Evolutionary conservation across 2,113 vertebrate genomes (phyloP).

Genomic region (Terrapene triunguis): DNA sequence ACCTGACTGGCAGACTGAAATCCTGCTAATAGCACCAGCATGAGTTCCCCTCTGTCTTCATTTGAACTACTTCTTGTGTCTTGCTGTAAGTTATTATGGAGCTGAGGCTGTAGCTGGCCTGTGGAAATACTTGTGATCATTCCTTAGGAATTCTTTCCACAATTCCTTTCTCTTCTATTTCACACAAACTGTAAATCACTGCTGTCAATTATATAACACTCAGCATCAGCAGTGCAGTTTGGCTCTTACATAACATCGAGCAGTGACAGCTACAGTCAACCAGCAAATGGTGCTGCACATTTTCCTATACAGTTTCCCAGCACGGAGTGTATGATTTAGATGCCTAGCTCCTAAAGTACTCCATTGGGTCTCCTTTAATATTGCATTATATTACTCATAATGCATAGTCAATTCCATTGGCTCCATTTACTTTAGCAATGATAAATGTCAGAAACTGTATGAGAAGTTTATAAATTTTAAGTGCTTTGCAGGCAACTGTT

Average conservation of each 20-base stretch:
- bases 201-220: constrained; percentile 4
- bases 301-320: constrained; percentile 58
- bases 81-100: neutral
- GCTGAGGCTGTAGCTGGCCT: accelerated
- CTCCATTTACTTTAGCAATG: constrained; percentile 75
- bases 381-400: constrained; percentile 68
- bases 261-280: constrained; percentile 49
- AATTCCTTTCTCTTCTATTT: constrained; percentile 16
- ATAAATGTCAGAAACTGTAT: constrained; percentile 51
- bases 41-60: neutral
- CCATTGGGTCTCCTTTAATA: constrained; percentile 73
- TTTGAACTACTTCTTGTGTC: neutral
- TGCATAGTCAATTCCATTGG: constrained; percentile 65
- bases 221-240: neutral
- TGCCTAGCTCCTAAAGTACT: constrained; percentile 55
- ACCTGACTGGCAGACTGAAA: neutral
- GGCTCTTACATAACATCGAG: neutral
- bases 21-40: accelerated
- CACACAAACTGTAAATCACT: neutral
- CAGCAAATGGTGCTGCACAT: constrained; percentile 43
- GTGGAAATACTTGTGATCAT: constrained; percentile 22
- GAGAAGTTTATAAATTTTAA: constrained; percentile 67
- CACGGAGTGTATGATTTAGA: constrained; percentile 63
- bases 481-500: constrained; percentile 63
- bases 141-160: constrained; percentile 55